These are phyloP conservation scores for Psilanteris sp. DNA, from an alignment of 1,140 invertebrate species.

Conservation along the genomic window DNA sequence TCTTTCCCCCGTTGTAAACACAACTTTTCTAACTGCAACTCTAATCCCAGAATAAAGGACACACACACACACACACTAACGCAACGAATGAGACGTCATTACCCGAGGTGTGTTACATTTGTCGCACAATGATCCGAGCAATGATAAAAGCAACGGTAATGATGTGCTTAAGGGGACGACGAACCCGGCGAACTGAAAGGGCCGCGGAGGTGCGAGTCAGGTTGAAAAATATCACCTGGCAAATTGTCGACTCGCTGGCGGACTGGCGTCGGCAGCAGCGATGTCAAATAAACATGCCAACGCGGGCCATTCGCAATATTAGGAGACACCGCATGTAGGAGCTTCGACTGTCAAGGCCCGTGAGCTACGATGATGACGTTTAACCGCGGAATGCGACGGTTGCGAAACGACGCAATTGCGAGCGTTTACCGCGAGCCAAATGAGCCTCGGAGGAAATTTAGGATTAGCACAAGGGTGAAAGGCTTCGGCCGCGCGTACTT, in stretches of 20 bases:
- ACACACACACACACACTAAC: conserved; percentile 8
- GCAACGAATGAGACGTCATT: conserved; percentile 45
- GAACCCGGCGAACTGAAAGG: conserved; percentile 33
- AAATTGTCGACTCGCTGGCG: conserved; percentile 68
- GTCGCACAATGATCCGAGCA: conserved; percentile 47
- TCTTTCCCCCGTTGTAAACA: no score
- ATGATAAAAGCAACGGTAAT: conserved; percentile 59
- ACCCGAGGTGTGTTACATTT: conserved; percentile 33
- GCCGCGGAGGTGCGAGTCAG: conserved; percentile 47
- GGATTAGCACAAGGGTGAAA: conserved; percentile 59
- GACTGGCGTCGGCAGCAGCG: conserved; percentile 70
- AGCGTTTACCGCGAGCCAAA: conserved; percentile 72
- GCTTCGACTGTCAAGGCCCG: conserved; percentile 69
- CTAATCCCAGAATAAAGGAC: conserved; percentile 36
- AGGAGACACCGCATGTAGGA: conserved; percentile 71
- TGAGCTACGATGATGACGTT: conserved; percentile 78
- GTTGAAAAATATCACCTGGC: conserved; percentile 73
- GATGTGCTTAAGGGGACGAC: conserved; percentile 43
- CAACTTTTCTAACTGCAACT: conserved; percentile 14
- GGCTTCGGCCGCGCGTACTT: conserved; percentile 27
- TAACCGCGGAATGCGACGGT: conserved; percentile 73
- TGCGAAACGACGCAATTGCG: conserved; percentile 70
- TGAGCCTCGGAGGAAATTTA: conserved; percentile 68
- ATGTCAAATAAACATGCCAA: conserved; percentile 77
- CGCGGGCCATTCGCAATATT: conserved; percentile 74